Evolutionary conservation across 2,113 vertebrate species (phyloP).

Genomic region (Cinclus mexicanus): DNA sequence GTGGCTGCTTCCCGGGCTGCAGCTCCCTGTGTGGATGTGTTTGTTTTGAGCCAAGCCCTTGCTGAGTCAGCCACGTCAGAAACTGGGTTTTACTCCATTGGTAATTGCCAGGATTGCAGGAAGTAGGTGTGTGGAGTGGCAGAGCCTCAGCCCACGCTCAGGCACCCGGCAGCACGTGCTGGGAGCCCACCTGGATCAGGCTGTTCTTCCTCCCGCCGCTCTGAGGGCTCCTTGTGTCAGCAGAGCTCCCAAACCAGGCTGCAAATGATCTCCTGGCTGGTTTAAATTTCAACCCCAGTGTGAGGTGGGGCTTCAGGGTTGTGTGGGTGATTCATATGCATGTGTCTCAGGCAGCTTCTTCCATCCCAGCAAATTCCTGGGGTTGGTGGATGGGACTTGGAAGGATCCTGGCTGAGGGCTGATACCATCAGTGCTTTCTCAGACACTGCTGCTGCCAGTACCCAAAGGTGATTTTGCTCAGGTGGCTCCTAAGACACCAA

Average conservation of each 20-base stretch:
- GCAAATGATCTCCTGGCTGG: neutral
- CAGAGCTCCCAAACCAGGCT: neutral
- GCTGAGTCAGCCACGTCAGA: slow-evolving; percentile 78
- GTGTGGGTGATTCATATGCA: slow-evolving; percentile 62
- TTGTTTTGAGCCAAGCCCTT: slow-evolving; percentile 74
- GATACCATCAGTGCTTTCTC: neutral
- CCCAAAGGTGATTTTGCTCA: neutral
- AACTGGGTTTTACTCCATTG: slow-evolving; percentile 62
- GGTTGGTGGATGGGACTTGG: neutral
- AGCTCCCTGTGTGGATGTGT: slow-evolving; percentile 42
- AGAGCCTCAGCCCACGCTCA: slow-evolving; percentile 55
- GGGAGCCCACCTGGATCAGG: neutral
- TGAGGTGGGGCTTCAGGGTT: slow-evolving; percentile 38
- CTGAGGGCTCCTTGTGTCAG: neutral
- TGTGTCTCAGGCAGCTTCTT: neutral
- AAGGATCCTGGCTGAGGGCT: neutral
- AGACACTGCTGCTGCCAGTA: neutral
- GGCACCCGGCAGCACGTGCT: neutral
- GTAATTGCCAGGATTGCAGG: slow-evolving; percentile 73
- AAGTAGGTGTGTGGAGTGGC: slow-evolving; percentile 53
- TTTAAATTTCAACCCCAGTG: neutral
- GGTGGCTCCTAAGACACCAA: neutral
- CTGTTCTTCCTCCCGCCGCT: neutral
- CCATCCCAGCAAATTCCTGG: neutral
- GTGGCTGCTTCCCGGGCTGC: slow-evolving; percentile 1